Evolutionary conservation across 2,797 vertebrate species (phyloP).

Genomic region (Dendrocincla tyrannina): DNA sequence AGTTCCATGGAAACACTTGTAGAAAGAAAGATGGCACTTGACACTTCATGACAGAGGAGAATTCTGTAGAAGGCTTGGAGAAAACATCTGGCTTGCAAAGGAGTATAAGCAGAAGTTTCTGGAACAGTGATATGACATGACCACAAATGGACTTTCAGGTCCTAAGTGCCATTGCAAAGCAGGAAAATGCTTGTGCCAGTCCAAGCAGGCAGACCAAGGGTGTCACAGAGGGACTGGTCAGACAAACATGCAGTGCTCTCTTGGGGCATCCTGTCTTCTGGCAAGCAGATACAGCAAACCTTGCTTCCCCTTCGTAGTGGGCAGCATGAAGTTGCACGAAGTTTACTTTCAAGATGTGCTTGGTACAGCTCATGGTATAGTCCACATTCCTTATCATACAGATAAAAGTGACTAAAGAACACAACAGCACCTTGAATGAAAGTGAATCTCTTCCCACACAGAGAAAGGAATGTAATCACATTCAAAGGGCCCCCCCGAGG

Average conservation of each 20-base stretch:
- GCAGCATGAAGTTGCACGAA: background rate
- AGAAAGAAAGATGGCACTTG: background rate
- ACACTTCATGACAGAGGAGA: background rate
- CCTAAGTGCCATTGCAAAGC: background rate
- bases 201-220: background rate
- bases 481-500: constrained; percentile 31
- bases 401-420: constrained; percentile 57
- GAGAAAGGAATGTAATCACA: constrained; percentile 58
- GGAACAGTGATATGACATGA: background rate
- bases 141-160: background rate
- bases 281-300: background rate
- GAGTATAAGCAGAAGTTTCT: background rate
- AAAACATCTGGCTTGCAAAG: background rate
- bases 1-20: background rate
- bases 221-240: constrained; percentile 5
- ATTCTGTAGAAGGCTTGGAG: background rate
- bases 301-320: background rate
- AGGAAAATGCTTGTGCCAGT: background rate
- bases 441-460: background rate
- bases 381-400: background rate
- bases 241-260: background rate
- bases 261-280: background rate
- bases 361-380: background rate
- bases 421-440: constrained; percentile 27
- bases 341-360: background rate